Evolutionary conservation across 2,113 vertebrate genomes (phyloP).

Genomic region (Microcebus murinus): DNA sequence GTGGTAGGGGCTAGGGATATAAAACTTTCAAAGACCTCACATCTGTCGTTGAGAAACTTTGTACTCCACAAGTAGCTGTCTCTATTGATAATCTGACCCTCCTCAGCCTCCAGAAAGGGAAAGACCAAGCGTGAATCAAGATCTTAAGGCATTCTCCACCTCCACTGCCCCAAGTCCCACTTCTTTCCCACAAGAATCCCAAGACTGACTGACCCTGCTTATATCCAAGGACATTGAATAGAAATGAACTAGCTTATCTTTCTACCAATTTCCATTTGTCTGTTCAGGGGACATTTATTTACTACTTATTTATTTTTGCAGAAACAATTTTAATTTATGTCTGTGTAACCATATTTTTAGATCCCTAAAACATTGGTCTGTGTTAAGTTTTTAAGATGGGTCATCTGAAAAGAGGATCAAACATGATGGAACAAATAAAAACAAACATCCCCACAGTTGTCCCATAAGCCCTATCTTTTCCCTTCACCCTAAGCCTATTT

Average conservation of each 20-base stretch:
- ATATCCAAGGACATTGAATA: neutral
- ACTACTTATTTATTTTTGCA: slow-evolving; percentile 1
- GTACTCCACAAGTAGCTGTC: neutral
- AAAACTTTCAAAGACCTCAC: neutral
- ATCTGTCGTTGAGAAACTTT: neutral
- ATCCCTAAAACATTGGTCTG: neutral
- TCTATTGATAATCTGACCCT: neutral
- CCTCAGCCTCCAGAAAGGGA: neutral
- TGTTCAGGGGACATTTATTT: neutral
- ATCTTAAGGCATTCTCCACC: neutral
- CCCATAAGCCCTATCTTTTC: neutral
- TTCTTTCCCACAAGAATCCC: neutral
- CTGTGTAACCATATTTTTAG: neutral
- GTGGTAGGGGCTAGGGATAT: neutral
- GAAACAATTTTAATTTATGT: slow-evolving; percentile 39
- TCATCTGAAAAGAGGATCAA: slow-evolving; percentile 51
- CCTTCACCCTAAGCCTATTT: slow-evolving; percentile 26
- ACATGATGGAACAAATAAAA: slow-evolving; percentile 38
- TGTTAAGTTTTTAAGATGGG: slow-evolving; percentile 14
- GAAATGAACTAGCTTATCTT: neutral
- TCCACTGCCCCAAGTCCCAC: neutral
- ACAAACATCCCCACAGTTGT: slow-evolving; percentile 38
- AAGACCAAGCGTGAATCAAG: neutral
- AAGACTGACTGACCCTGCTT: neutral
- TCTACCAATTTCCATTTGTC: neutral